Conservation (phyloP, 2,113 vertebrate species). For the Rattus rattus region DNA sequence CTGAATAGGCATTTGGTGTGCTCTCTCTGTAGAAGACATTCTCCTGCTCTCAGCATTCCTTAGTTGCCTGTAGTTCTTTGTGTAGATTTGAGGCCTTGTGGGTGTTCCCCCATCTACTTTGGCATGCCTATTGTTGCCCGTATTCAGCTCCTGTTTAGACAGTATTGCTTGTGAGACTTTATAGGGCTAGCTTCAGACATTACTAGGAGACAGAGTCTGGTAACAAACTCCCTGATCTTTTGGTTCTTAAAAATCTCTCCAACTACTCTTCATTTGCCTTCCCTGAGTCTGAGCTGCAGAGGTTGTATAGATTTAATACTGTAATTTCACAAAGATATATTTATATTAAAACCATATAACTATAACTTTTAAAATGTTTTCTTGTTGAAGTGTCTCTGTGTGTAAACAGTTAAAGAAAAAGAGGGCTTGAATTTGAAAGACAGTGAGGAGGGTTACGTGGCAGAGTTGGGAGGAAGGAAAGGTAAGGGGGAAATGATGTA, state of each 20-base stretch:
- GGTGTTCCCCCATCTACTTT: background rate
- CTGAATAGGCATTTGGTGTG: background rate
- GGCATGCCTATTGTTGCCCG: background rate
- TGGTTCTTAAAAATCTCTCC: background rate
- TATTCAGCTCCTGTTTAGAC: background rate
- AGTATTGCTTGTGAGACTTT: background rate
- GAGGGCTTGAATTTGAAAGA: background rate
- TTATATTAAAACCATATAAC: background rate
- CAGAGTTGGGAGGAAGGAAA: background rate
- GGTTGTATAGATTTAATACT: background rate
- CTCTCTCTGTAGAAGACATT: background rate
- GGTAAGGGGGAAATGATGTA: background rate
- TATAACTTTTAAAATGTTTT: background rate
- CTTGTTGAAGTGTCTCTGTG: background rate
- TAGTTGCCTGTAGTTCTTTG: background rate
- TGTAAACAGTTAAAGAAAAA: background rate
- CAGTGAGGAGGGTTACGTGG: background rate
- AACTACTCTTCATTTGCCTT: background rate
- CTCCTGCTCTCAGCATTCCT: background rate
- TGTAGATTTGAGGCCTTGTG: background rate
- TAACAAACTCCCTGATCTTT: background rate
- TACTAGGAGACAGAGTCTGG: background rate
- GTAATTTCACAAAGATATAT: background rate
- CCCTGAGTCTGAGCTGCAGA: background rate
- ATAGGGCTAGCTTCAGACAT: background rate